Base-by-base conservation (phyloP, 2,797 vertebrate genomes). In the Rhinogobio ventralis region DNA sequence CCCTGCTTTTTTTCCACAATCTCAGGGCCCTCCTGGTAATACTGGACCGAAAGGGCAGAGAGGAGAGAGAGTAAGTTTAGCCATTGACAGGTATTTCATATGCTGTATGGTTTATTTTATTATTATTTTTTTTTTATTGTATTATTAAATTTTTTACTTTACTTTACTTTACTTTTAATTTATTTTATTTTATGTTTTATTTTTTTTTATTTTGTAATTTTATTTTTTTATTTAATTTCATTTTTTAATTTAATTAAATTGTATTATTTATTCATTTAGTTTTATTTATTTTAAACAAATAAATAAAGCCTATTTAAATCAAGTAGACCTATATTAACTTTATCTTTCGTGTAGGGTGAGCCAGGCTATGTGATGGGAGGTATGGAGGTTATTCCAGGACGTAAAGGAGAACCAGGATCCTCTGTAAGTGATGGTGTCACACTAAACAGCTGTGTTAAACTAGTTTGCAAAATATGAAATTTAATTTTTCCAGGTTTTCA, bases 311-410 rank as follows among this genome's bases (percentile, higher is more conserved):
- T 28, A 23, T 30, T 74, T 74, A 19, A 49, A 33, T 53, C 17
- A 33, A 6, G 25, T 4, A 14, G 2, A 51, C 49, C 0, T 28
- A 51, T 30, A 30, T 33, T 9, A 2, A 33, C 20, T 11, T 33
- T n/a, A n/a, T n/a, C n/a, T n/a, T 39, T 13, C 7, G 2, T 60
- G 15, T 72, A 98, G 97, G 97, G 97, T 2, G 96, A 97, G 55
- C 96, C 97, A 2, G 97, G 97, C 17, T 98, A 97, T 5, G 93
- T 96, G 0, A 91, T 97, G 7, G 95, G 95, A 79, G 95, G 95
- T 23, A 86, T 94, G 3, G 96, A 97, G 45, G 90, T 95, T 71
- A 93, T 95, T 87, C 95, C 96, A 0, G 96, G 96, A 10, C 90
- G 86, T 87, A 96, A 96, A 87, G 96, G 96, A 82, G 96, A 96